phyloP scores from a whole-genome alignment of 2,888 invertebrate species.

The Drosophila imparisetae region DNA sequence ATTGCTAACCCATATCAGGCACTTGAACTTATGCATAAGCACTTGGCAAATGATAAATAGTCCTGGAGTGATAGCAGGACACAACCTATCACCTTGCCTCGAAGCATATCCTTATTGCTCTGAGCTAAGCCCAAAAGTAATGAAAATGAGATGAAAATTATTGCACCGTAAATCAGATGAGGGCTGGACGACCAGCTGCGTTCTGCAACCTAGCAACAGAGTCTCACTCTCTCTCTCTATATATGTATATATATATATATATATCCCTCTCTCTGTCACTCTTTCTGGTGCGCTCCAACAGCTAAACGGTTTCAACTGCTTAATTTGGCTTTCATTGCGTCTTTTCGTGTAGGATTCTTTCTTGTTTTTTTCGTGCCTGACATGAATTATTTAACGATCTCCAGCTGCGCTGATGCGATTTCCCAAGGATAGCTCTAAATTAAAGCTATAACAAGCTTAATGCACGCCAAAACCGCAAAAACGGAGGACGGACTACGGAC shows the following conservation, averaged over 20 bases:
- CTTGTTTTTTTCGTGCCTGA: constrained; percentile 52
- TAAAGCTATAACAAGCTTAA: constrained; percentile 78
- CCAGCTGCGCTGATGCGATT: constrained; percentile 80
- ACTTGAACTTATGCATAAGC: constrained; percentile 48
- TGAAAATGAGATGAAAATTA: constrained; percentile 81
- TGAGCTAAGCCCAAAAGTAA: constrained; percentile 68
- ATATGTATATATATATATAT: too few relatives aligned
- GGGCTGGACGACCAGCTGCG: constrained; percentile 67
- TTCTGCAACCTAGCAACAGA: constrained; percentile 18
- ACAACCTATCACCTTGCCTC: constrained; percentile 40
- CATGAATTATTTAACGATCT: constrained; percentile 81
- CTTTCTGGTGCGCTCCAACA: background rate
- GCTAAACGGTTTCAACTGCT: constrained; percentile 77
- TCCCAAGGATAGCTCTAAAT: constrained; percentile 69
- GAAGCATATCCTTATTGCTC: constrained; percentile 14
- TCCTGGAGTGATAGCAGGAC: constrained; percentile 29
- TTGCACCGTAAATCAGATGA: constrained; percentile 76
- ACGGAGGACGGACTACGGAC: constrained; percentile 1
- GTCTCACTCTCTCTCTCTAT: background rate
- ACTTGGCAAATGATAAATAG: constrained; percentile 68
- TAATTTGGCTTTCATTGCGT: constrained; percentile 81
- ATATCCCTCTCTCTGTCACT: background rate
- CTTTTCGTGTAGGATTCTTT: constrained; percentile 44
- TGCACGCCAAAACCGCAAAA: constrained; percentile 65
- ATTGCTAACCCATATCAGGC: constrained; percentile 22